These are phyloP conservation scores for Lagocephalus sceleratus DNA, from an alignment of 2,797 vertebrate genomes.

Conservation along the genomic window DNA sequence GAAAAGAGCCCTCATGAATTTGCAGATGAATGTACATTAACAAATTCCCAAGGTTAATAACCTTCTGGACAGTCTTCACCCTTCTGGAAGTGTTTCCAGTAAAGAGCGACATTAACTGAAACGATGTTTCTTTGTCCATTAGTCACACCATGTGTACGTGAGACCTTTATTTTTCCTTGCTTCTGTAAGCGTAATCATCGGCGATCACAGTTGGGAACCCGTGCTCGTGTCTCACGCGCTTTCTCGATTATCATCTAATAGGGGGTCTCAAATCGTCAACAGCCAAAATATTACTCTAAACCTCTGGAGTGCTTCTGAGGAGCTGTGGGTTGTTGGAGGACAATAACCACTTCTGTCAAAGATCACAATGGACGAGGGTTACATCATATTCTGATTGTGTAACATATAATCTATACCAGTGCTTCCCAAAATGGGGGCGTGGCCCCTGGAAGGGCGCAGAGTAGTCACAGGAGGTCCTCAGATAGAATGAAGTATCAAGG, in stretches of 20 bases:
- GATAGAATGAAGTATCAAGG: too few species aligned
- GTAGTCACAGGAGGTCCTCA: too few species aligned
- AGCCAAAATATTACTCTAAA: conserved; percentile 3
- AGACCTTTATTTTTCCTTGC: conserved; percentile 1
- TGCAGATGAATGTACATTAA: conserved; percentile 32
- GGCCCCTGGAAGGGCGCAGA: too few species aligned
- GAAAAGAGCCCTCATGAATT: conserved; percentile 18
- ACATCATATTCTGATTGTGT: too few species aligned
- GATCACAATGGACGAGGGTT: background rate
- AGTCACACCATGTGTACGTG: background rate
- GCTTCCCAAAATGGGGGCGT: too few species aligned
- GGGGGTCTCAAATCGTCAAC: conserved; percentile 12
- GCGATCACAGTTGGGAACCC: conserved; percentile 13
- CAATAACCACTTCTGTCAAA: background rate
- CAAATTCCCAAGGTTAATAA: conserved; percentile 32
- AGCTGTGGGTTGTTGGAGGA: conserved; percentile 10
- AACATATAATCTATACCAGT: too few species aligned
- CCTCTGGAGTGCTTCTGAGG: conserved; percentile 18
- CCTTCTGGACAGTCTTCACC: conserved; percentile 10
- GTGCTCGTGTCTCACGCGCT: conserved; percentile 17
- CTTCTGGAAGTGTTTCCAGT: conserved; percentile 5
- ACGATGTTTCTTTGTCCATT: too few species aligned
- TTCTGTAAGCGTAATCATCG: conserved; percentile 10
- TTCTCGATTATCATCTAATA: conserved; percentile 8
- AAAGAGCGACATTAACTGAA: background rate